Evolutionary conservation across 2,797 vertebrate species (phyloP).

Genomic region (Benthosema pterotum): DNA sequence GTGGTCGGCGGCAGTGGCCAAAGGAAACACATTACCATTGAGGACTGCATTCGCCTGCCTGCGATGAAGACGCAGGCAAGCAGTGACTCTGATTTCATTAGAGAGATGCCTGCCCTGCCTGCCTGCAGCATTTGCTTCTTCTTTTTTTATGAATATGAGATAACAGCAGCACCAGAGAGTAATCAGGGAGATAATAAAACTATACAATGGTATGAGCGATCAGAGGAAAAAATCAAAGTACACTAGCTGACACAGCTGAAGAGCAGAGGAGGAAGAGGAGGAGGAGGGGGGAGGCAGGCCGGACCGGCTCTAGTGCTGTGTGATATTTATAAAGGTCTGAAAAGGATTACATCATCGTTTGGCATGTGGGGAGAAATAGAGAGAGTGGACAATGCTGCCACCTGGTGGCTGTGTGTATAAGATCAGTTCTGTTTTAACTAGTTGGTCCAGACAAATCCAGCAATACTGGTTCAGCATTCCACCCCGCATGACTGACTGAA

Average conservation of each 20-base stretch:
- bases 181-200: constrained; percentile 39
- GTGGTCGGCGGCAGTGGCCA: constrained; percentile 29
- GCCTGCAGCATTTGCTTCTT: constrained; percentile 44
- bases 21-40: constrained; percentile 40
- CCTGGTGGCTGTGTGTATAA: constrained; percentile 69
- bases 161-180: constrained; percentile 33
- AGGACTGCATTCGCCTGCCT: background rate
- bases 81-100: constrained; percentile 64
- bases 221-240: constrained; percentile 52
- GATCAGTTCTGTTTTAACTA: no score
- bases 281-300: no score
- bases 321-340: constrained; percentile 63
- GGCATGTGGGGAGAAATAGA: constrained; percentile 17
- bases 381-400: constrained; percentile 71
- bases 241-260: constrained; percentile 45
- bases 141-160: constrained; percentile 44
- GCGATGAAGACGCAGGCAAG: constrained; percentile 49
- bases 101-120: constrained; percentile 32
- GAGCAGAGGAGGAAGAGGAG: constrained; percentile 18
- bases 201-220: constrained; percentile 49
- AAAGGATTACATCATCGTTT: constrained; percentile 78
- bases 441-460: no score
- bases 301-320: constrained; percentile 60
- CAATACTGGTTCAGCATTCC: no score
- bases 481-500: no score